These are phyloP conservation scores for Diaprepes abbreviatus DNA, from an alignment of 2,888 invertebrate species.

Conservation along the genomic window DNA sequence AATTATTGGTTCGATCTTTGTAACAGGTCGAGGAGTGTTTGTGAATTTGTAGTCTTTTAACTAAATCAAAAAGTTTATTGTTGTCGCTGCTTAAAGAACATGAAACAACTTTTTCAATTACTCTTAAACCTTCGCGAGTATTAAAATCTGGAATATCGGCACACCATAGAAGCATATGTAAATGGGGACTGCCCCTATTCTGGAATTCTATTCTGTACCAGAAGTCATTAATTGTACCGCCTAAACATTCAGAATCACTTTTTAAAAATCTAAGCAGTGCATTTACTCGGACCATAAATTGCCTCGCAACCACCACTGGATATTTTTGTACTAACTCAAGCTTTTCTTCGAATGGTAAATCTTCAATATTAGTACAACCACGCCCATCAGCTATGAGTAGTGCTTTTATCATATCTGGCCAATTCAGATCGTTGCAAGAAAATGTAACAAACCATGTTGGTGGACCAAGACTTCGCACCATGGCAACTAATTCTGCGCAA, in stretches of 20 bases:
- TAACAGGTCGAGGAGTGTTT: not conserved
- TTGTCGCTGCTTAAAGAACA: not conserved
- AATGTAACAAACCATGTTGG: not conserved
- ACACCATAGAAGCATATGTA: not conserved
- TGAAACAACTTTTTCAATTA: not conserved
- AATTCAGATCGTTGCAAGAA: no score
- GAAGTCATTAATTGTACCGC: not conserved
- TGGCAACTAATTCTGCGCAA: no score
- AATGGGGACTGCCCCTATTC: not conserved
- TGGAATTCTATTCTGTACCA: not conserved
- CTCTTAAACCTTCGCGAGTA: not conserved
- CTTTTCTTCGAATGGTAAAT: no score
- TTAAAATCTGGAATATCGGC: not conserved
- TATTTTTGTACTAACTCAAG: not conserved
- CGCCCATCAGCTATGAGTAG: not conserved
- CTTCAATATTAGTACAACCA: no score
- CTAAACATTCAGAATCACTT: not conserved
- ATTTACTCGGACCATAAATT: not conserved
- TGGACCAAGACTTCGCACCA: not conserved
- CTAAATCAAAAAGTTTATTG: not conserved
- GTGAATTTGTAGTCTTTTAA: not conserved
- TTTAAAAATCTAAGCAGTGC: not conserved
- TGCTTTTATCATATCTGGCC: not conserved
- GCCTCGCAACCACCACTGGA: not conserved
- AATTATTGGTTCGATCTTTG: not conserved